These are phyloP conservation scores for Triplophysa rosa DNA, from an alignment of 2,113 vertebrate species.

Conservation along the genomic window DNA sequence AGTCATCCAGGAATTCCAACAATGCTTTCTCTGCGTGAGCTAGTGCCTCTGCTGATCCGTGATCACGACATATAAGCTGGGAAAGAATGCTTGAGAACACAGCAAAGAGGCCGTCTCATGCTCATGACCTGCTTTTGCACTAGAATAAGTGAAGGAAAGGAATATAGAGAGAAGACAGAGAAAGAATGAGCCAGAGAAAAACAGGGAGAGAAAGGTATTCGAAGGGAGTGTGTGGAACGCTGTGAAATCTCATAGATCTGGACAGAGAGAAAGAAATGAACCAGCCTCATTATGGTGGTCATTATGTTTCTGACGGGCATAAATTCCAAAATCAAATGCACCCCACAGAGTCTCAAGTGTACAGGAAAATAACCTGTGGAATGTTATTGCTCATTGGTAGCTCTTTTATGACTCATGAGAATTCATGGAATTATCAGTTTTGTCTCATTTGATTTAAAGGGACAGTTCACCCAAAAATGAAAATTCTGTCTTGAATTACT, in stretches of 20 bases:
- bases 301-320: conserved; percentile 27
- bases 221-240: neutral
- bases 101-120: neutral
- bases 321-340: conserved; percentile 22
- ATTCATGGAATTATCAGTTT: neutral
- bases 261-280: conserved; percentile 10
- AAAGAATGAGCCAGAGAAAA: neutral
- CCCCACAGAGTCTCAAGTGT: neutral
- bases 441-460: neutral
- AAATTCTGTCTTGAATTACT: too few species aligned
- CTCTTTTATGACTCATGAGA: neutral
- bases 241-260: conserved; percentile 18
- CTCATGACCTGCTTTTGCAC: neutral
- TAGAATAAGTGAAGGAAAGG: neutral
- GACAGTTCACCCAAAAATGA: too few species aligned
- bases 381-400: neutral
- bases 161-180: neutral
- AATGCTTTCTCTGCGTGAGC: conserved; percentile 61
- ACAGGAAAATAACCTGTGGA: neutral
- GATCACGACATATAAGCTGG: conserved; percentile 40
- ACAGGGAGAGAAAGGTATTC: neutral
- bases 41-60: conserved; percentile 34
- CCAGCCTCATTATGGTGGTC: conserved; percentile 22
- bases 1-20: conserved; percentile 64
- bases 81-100: conserved; percentile 44